Evolutionary conservation across 2,888 invertebrate genomes (phyloP).

Genomic region (Abrostola tripartita): DNA sequence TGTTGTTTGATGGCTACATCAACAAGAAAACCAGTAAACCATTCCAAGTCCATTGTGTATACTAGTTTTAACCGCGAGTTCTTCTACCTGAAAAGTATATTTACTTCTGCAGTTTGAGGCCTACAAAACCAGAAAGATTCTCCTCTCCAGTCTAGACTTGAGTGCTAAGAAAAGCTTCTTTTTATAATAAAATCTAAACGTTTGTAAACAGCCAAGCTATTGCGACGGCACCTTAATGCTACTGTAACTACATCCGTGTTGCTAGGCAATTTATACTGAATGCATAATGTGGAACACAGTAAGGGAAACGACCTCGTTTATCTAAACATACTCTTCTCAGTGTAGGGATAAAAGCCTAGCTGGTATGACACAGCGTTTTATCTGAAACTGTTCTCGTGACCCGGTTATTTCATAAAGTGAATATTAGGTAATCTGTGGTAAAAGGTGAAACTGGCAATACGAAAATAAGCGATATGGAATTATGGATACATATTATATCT

Average conservation of each 20-base stretch:
- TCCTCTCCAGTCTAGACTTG: no score
- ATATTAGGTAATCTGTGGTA: neutral
- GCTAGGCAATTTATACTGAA: slow-evolving; percentile 35
- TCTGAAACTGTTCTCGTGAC: slow-evolving; percentile 7
- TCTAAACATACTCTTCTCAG: slow-evolving; percentile 17
- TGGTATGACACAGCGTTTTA: slow-evolving; percentile 14
- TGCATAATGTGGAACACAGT: slow-evolving; percentile 24
- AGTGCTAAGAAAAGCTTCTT: no score
- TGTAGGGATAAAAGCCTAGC: slow-evolving; percentile 13
- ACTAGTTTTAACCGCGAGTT: no score
- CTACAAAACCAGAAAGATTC: no score
- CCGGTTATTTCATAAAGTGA: slow-evolving; percentile 4
- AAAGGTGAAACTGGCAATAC: neutral
- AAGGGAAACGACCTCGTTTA: slow-evolving; percentile 37
- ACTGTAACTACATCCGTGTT: slow-evolving; percentile 14
- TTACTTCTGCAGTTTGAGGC: no score
- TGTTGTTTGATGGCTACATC: no score
- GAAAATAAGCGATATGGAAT: no score
- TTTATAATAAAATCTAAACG: neutral
- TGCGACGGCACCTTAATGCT: slow-evolving; percentile 21
- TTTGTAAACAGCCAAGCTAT: neutral
- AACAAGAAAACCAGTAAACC: no score
- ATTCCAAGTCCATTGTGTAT: no score
- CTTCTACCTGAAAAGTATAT: no score
- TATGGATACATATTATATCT: no score